Conservation (phyloP, 2,797 vertebrate species). For the Gymnodraco acuticeps region DNA sequence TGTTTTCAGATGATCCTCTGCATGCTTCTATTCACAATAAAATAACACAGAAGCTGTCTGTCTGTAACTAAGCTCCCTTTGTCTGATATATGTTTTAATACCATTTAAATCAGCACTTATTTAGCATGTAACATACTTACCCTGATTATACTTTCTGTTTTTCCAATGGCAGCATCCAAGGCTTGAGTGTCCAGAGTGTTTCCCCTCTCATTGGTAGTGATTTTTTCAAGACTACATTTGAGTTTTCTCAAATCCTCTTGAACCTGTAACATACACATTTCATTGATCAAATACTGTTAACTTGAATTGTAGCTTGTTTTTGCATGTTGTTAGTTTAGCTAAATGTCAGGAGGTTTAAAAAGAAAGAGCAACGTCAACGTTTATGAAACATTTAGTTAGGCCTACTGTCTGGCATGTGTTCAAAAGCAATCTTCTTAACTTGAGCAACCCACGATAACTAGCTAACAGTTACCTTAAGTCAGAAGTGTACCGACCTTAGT, state of each 20-base stretch:
- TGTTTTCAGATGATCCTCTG: slow-evolving; percentile 82
- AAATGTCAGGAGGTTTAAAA: background rate
- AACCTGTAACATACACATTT: slow-evolving; percentile 78
- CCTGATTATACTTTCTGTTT: slow-evolving; percentile 78
- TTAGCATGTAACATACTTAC: slow-evolving; percentile 53
- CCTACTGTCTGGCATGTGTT: background rate
- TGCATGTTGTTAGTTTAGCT: background rate
- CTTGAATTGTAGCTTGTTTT: background rate
- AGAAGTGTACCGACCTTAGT: background rate
- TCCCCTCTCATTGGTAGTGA: slow-evolving; percentile 33
- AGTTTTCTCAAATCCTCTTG: slow-evolving; percentile 85
- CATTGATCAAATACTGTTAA: background rate
- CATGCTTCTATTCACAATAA: slow-evolving; percentile 61
- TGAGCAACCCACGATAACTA: background rate
- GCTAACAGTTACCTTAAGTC: background rate
- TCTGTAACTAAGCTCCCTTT: background rate
- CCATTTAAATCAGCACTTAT: background rate
- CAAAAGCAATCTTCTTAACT: background rate
- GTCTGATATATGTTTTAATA: background rate
- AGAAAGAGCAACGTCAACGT: background rate
- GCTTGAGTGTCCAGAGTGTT: slow-evolving; percentile 71
- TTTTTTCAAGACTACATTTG: slow-evolving; percentile 72
- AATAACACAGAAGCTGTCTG: slow-evolving; percentile 1
- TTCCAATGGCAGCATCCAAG: slow-evolving; percentile 80
- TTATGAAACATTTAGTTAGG: background rate